These are phyloP conservation scores for Euleptes europaea DNA, from an alignment of 2,113 vertebrate species.

Conservation along the genomic window DNA sequence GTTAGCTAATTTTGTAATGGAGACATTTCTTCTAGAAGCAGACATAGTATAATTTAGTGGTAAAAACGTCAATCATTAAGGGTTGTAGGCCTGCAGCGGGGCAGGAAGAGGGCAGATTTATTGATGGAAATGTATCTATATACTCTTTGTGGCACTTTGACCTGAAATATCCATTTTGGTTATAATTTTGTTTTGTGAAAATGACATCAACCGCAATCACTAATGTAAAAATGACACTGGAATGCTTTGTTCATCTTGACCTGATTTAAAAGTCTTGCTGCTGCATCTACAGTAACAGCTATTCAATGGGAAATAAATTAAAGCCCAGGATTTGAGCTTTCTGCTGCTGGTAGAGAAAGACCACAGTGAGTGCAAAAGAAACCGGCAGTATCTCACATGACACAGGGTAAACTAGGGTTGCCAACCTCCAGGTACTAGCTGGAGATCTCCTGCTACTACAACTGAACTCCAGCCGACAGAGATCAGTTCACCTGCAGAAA, in stretches of 20 bases:
- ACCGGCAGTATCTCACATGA: neutral
- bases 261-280: slow-evolving; percentile 62
- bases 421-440: too few species aligned
- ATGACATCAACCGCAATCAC: slow-evolving; percentile 88
- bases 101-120: slow-evolving; percentile 90
- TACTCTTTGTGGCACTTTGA: slow-evolving; percentile 85
- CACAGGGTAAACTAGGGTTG: too few species aligned
- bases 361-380: neutral
- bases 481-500: too few species aligned
- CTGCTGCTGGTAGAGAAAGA: slow-evolving; percentile 42
- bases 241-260: slow-evolving; percentile 68
- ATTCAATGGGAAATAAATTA: slow-evolving; percentile 43
- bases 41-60: slow-evolving; percentile 89
- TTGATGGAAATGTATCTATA: slow-evolving; percentile 91
- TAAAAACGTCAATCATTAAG: slow-evolving; percentile 90
- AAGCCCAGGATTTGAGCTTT: slow-evolving; percentile 54
- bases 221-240: slow-evolving; percentile 77
- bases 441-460: too few species aligned
- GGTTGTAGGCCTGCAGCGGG: slow-evolving; percentile 82
- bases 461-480: too few species aligned
- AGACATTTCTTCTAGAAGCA: slow-evolving; percentile 85
- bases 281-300: slow-evolving; percentile 41
- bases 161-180: slow-evolving; percentile 88
- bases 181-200: slow-evolving; percentile 95
- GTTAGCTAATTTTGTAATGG: slow-evolving; percentile 92